phyloP scores from a whole-genome alignment of 1,140 invertebrate genomes.

The Pectinophora gossypiella region DNA sequence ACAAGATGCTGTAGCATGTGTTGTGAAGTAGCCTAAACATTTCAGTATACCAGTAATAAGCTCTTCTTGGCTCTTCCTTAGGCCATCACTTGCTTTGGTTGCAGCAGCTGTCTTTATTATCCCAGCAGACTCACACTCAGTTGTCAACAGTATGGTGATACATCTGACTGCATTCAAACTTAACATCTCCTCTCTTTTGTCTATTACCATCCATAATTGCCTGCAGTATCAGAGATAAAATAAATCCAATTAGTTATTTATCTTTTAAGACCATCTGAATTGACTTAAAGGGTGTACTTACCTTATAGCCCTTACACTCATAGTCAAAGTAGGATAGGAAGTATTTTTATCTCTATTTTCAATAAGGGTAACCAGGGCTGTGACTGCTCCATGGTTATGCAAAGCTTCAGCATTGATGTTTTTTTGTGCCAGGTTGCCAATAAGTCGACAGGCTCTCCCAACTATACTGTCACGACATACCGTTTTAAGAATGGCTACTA shows the following conservation, averaged over 20 bases:
- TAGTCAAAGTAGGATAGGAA: slow-evolving; percentile 63
- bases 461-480: slow-evolving; percentile 67
- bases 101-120: slow-evolving; percentile 47
- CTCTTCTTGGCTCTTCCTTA: slow-evolving; percentile 60
- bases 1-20: slow-evolving; percentile 51
- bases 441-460: slow-evolving; percentile 62
- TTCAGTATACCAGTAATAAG: slow-evolving; percentile 65
- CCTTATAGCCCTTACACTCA: slow-evolving; percentile 74
- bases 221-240: slow-evolving; percentile 30
- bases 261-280: background rate
- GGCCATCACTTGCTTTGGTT: slow-evolving; percentile 36
- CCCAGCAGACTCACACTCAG: slow-evolving; percentile 62
- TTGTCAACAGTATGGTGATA: slow-evolving; percentile 54
- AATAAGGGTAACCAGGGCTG: slow-evolving; percentile 55
- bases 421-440: slow-evolving; percentile 68
- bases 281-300: slow-evolving; percentile 22
- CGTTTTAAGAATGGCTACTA: slow-evolving; percentile 64
- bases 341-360: slow-evolving; percentile 63
- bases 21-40: slow-evolving; percentile 68
- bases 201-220: slow-evolving; percentile 65
- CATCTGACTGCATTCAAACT: slow-evolving; percentile 48
- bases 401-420: slow-evolving; percentile 58
- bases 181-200: slow-evolving; percentile 68
- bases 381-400: slow-evolving; percentile 60
- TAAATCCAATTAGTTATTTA: background rate